Base-by-base conservation (phyloP, 2,888 invertebrate genomes). In the Hypercompe scribonia region DNA sequence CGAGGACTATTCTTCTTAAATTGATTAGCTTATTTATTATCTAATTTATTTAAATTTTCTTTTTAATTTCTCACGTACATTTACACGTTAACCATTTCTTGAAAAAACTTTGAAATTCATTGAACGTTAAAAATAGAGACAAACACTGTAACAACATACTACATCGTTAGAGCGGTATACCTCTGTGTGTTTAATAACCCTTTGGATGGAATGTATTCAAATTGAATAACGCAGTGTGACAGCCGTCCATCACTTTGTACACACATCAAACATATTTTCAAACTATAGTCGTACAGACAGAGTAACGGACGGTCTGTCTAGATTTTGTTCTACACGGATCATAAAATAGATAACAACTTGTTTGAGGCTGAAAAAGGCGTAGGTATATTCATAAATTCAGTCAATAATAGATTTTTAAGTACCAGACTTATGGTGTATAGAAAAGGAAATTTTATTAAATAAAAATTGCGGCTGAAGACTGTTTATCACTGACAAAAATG, bases 151-250 rank as follows among this genome's bases (percentile, higher is more conserved):
- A 75, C 82, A 73, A 76, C 50, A 58, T 68, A 34, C 68, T 72
- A 75, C 72, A 34, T 75, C 68, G 67, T 77, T 76, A 63, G 74
- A 34, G 73, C 64, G 39, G 54, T 66, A 70, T 72, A 78, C 72
- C 72, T 75, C 81, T 79, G 84, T 87, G 89, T 86, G 86, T 87
- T 87, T 83, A 86, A 77, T 78, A 75, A 78, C 81, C 80, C 83
- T 82, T 72, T 79, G 84, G 79, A 85, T 84, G 81, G 84, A 79
- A 85, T 84, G 81, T 84, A 86, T 87, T 88, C 84, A 85, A 88
- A 89, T 88, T 88, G 87, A 88, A 90, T 90, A 90, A 89, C 88
- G 82, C 86, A 87, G 87, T 87, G 84, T 75, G 87, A 86, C 87
- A 83, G 80, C 69, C 70, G 34, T 68, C 78, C 81, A 87, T 85